Percentiles rank a stretch among this genome's conserved stretches.
phyloP scores from a whole-genome alignment of 2,113 vertebrate genomes.

The Peromyscus californicus region DNA sequence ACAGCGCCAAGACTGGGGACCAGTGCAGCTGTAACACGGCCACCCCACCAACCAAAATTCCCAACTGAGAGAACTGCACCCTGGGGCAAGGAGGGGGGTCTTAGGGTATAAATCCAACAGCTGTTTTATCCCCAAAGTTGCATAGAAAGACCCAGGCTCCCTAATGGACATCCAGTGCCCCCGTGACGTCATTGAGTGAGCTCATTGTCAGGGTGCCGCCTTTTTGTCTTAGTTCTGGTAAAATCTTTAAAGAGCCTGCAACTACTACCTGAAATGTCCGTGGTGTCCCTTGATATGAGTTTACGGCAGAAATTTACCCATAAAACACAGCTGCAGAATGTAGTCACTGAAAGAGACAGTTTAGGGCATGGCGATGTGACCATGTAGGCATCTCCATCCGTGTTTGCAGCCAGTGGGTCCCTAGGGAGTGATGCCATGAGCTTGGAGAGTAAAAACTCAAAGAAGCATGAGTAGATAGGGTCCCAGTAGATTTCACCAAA shows the following conservation, averaged over 20 bases:
- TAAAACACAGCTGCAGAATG: background rate
- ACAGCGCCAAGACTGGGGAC: conserved; percentile 75
- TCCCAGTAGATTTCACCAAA: background rate
- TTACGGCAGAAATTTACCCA: background rate
- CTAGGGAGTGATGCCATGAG: background rate
- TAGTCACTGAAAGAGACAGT: background rate
- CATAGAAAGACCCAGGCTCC: background rate
- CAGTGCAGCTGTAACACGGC: background rate
- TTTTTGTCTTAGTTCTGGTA: background rate
- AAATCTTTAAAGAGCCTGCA: background rate
- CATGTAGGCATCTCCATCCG: background rate
- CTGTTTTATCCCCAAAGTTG: background rate
- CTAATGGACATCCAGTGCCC: background rate
- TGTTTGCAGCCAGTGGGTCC: too few species aligned
- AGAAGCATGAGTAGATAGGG: too few species aligned
- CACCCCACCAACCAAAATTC: background rate
- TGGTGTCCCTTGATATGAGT: background rate
- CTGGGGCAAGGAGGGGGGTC: accelerated
- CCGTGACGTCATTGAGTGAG: background rate
- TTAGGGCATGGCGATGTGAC: background rate
- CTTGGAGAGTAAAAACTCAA: background rate
- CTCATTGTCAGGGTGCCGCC: background rate
- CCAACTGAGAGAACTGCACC: background rate
- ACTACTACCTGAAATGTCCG: background rate
- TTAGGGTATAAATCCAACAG: background rate